Evolutionary conservation across 2,888 invertebrate genomes (phyloP), one percentile per base, ranked within the genome.

Genomic region (Diplolepis rosae): DNA sequence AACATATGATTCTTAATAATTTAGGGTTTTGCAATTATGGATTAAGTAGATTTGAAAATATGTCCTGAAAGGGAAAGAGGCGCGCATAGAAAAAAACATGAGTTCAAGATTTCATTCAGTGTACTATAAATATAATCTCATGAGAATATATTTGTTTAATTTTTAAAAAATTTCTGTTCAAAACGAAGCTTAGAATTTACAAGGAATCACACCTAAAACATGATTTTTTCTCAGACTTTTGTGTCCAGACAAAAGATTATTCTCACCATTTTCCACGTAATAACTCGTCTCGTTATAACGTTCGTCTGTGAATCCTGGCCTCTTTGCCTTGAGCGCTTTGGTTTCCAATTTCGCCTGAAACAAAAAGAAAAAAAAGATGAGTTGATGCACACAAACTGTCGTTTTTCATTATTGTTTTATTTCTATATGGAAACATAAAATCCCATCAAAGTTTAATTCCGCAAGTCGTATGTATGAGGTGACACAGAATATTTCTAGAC

Each of bases 201-300:
- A n/a, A n/a, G n/a, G n/a, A n/a, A n/a, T n/a, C n/a, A n/a, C n/a
- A n/a, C n/a, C n/a, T n/a, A n/a, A n/a, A n/a, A n/a, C n/a, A n/a
- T n/a, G n/a, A n/a, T n/a, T n/a, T n/a, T n/a, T n/a, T n/a, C n/a
- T n/a, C n/a, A n/a, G n/a, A n/a, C n/a, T n/a, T n/a, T n/a, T n/a
- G n/a, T n/a, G n/a, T 39, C 1, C 3, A 45, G 45, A 45, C 15
- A 50, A 50, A 50, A 50, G 27, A n/a, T 35, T 72, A 72, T 79
- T 90, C 93, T 93, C 89, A 96, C 97, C 96, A 92, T 97, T 97
- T 91, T 98, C 97, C 85, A 96, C 95, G 90, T 96, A 97, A 90
- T 97, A 98, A 69, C 96, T 96, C 22, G 97, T 97, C 90, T 97
- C 97, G 90, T 96, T 95, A 91, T 96, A 96, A 82, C 96, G 92